A percentile compares a stretch with the other conserved stretches of the same genome.
Conservation (phyloP, 1,140 invertebrate genomes). For the Tribolium castaneum region DNA sequence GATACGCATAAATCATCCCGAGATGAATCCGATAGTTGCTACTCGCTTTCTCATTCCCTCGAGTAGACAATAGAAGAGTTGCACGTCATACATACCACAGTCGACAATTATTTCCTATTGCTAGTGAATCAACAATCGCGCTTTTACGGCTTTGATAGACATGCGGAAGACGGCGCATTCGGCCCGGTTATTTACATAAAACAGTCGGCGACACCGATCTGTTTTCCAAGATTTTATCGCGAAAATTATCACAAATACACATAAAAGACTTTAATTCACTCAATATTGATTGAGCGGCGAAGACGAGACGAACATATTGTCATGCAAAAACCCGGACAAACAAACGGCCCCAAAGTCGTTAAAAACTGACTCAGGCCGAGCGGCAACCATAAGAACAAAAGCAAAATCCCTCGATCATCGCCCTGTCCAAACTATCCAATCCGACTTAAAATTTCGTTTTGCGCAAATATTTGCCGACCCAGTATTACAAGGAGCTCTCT, state of each 20-base stretch:
- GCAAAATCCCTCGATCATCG: not conserved
- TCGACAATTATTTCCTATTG: conserved; percentile 24
- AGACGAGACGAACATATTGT: not conserved
- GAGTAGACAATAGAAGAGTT: conserved; percentile 8
- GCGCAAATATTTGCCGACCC: not conserved
- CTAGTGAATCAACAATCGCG: conserved; percentile 10
- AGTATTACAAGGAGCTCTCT: conserved; percentile 12
- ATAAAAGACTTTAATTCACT: conserved; percentile 25
- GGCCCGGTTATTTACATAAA: conserved; percentile 31
- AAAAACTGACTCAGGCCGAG: not conserved
- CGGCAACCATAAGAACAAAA: not conserved
- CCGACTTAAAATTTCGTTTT: conserved; percentile 19
- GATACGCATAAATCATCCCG: conserved; percentile 31
- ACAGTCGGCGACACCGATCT: conserved; percentile 30
- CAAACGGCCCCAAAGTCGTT: not conserved
- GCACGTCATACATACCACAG: conserved; percentile 1
- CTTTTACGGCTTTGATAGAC: conserved; percentile 29
- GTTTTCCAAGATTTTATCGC: conserved; percentile 30
- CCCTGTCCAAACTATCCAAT: not conserved
- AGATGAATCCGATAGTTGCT: conserved; percentile 5
- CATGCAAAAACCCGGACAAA: too few species aligned
- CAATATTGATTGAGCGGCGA: not conserved
- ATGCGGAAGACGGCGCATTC: conserved; percentile 19
- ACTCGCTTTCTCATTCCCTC: not conserved
- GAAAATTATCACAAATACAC: conserved; percentile 33